phyloP scores from a whole-genome alignment of 2,113 vertebrate genomes.

The Steatornis caripensis region DNA sequence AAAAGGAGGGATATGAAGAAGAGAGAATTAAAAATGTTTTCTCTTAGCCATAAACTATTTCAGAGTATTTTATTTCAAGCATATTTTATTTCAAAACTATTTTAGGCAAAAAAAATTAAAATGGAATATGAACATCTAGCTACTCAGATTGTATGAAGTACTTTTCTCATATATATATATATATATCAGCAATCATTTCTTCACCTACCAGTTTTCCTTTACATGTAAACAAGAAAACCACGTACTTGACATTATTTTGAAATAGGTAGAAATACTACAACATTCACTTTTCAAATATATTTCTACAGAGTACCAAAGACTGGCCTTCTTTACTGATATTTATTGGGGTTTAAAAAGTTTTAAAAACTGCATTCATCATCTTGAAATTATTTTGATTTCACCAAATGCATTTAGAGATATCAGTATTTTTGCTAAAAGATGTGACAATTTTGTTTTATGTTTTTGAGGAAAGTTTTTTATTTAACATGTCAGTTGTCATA shows the following conservation, averaged over 20 bases:
- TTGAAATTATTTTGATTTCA: background rate
- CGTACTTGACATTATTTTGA: background rate
- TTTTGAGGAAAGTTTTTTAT: background rate
- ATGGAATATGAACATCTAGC: background rate
- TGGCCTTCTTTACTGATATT: background rate
- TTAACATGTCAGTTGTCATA: no score
- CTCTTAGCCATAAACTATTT: background rate
- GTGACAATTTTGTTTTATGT: background rate
- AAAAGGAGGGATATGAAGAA: background rate
- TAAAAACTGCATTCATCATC: background rate
- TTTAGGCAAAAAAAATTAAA: background rate
- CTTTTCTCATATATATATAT: background rate
- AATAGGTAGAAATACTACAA: background rate
- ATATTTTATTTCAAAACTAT: background rate
- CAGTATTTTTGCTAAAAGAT: background rate
- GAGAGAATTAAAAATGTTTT: background rate
- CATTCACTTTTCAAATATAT: background rate
- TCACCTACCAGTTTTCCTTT: background rate
- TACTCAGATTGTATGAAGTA: background rate
- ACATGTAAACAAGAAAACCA: background rate
- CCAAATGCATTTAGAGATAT: background rate
- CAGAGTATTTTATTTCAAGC: background rate
- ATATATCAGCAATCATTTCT: background rate
- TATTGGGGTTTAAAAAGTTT: background rate
- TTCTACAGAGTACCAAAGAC: background rate